Conservation (phyloP, 2,113 vertebrate species). For the Rhea americana region DNA sequence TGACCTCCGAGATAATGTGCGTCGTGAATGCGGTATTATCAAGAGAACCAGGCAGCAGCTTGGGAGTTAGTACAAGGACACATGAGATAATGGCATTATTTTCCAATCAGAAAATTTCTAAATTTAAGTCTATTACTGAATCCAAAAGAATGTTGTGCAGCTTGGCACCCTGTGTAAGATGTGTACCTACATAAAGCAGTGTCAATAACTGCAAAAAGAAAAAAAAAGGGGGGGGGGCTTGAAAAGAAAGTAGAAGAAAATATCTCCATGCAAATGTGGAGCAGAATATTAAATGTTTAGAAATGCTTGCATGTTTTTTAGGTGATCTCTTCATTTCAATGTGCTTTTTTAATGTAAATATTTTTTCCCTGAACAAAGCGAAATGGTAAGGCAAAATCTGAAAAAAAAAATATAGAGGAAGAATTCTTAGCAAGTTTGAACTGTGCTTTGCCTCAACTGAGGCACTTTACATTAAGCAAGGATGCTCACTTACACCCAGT, state of each 20-base stretch:
- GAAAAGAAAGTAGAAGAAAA: background rate
- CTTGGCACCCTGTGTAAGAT: background rate
- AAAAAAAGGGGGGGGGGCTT: background rate
- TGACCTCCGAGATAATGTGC: slow-evolving; percentile 65
- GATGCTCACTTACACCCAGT: background rate
- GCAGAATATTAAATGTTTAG: background rate
- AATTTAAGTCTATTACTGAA: slow-evolving; percentile 57
- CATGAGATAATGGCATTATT: slow-evolving; percentile 63
- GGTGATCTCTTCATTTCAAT: background rate
- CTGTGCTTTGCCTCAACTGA: background rate
- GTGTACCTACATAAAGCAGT: background rate
- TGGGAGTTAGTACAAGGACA: slow-evolving; percentile 67
- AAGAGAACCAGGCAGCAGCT: slow-evolving; percentile 40
- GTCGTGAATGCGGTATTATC: slow-evolving; percentile 39
- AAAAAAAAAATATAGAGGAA: background rate
- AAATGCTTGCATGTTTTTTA: background rate
- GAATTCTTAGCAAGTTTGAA: background rate
- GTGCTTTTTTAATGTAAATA: background rate
- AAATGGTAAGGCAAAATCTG: background rate
- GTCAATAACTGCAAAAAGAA: background rate
- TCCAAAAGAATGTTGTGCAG: background rate
- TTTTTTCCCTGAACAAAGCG: background rate
- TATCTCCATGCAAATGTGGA: background rate
- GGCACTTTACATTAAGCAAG: background rate
- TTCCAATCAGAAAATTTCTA: slow-evolving; percentile 64